phyloP scores from a whole-genome alignment of 2,113 vertebrate genomes.

The Anguilla rostrata region DNA sequence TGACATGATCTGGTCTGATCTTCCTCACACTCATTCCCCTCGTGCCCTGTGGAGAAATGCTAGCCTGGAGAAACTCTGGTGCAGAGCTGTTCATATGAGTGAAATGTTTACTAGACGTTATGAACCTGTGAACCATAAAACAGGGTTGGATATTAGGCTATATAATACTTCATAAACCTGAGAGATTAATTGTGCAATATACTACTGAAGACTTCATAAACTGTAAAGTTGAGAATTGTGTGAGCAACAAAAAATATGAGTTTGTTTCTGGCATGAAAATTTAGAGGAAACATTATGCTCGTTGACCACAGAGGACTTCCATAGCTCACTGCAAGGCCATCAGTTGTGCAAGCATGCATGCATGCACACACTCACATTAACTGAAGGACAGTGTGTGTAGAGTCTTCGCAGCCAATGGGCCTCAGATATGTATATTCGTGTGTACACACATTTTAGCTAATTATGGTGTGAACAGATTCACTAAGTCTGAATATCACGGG shows the following conservation, averaged over 20 bases:
- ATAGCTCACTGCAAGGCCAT: background rate
- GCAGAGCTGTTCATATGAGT: background rate
- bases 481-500: background rate
- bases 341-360: too few species aligned
- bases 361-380: too few species aligned
- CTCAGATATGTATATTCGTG: too few species aligned
- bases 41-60: background rate
- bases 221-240: too few species aligned
- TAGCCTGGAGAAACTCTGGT: background rate
- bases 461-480: background rate
- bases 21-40: background rate
- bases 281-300: too few species aligned
- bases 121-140: background rate
- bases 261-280: too few species aligned
- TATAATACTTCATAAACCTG: too few species aligned
- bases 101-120: background rate
- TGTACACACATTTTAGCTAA: background rate
- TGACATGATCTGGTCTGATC: slow-evolving; percentile 1
- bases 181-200: background rate
- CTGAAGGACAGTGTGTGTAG: too few species aligned
- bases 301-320: background rate
- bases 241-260: too few species aligned
- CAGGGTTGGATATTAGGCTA: background rate
- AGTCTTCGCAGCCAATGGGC: too few species aligned
- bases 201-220: too few species aligned